Conservation (phyloP, 1,140 invertebrate species). For the Paralvinella palmiformis region DNA sequence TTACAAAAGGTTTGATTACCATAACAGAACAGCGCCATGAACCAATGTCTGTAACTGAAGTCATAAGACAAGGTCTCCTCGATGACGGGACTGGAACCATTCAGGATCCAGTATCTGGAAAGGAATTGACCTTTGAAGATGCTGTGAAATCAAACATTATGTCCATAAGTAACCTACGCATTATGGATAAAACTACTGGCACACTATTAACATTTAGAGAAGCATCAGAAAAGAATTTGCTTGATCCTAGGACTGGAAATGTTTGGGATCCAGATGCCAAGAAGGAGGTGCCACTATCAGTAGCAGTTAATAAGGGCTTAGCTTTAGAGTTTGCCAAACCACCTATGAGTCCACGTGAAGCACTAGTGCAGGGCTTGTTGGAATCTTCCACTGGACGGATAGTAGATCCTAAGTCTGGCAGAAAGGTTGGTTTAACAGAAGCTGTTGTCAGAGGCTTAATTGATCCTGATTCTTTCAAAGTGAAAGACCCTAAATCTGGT, state of each 20-base stretch:
- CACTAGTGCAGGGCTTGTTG: slow-evolving; percentile 17
- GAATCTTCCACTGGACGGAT: slow-evolving; percentile 1
- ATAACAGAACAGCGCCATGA: slow-evolving; percentile 32
- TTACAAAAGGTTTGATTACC: slow-evolving; percentile 59
- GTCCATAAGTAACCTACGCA: slow-evolving; percentile 54
- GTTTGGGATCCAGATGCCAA: slow-evolving; percentile 60
- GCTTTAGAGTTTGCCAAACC: slow-evolving; percentile 66
- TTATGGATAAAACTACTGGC: slow-evolving; percentile 64
- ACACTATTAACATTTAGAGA: slow-evolving; percentile 51
- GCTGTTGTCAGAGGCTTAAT: slow-evolving; percentile 39
- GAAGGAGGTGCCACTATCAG: slow-evolving; percentile 49
- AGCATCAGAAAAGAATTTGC: slow-evolving; percentile 51
- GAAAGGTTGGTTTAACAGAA: slow-evolving; percentile 32
- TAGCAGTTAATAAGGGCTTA: slow-evolving; percentile 60
- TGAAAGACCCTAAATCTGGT: slow-evolving; percentile 6
- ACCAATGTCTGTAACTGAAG: slow-evolving; percentile 50
- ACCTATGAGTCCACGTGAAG: slow-evolving; percentile 22
- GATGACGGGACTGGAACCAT: slow-evolving; percentile 41
- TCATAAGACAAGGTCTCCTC: slow-evolving; percentile 25
- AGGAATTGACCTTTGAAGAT: slow-evolving; percentile 54
- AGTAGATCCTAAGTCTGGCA: slow-evolving; percentile 12
- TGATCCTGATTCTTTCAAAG: slow-evolving; percentile 31
- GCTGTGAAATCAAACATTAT: slow-evolving; percentile 71
- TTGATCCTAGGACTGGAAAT: slow-evolving; percentile 57
- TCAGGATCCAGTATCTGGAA: slow-evolving; percentile 11